Percentiles rank a stretch among this genome's conserved stretches.
Conservation (phyloP, 2,113 vertebrate species). For the Tetraodon nigroviridis region DNA sequence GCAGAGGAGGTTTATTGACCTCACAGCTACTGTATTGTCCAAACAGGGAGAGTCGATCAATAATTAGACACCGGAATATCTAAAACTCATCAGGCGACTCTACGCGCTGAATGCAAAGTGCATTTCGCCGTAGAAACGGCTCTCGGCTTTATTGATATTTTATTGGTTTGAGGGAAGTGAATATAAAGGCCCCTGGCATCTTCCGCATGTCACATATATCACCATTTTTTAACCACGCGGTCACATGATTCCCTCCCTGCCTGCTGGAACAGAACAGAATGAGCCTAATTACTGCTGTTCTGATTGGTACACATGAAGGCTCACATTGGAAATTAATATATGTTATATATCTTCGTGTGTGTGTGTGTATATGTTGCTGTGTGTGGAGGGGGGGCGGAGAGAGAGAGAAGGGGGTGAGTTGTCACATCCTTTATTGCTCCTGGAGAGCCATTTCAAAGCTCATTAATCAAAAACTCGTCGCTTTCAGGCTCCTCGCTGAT, state of each 20-base stretch:
- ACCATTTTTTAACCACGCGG: slow-evolving; percentile 16
- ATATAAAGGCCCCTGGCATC: slow-evolving; percentile 47
- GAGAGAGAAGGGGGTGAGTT: slow-evolving; percentile 55
- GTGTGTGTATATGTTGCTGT: neutral
- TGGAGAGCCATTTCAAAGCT: slow-evolving; percentile 86
- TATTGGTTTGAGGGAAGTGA: slow-evolving; percentile 47
- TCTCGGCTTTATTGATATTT: slow-evolving; percentile 53
- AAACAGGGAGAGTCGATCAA: slow-evolving; percentile 53
- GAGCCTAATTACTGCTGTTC: slow-evolving; percentile 5
- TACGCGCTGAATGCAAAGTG: slow-evolving; percentile 59
- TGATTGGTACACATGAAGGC: slow-evolving; percentile 1
- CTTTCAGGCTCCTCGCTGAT: slow-evolving; percentile 82
- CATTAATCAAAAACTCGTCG: slow-evolving; percentile 88
- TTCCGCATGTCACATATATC: slow-evolving; percentile 36
- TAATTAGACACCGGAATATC: slow-evolving; percentile 62
- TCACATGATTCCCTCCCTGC: slow-evolving; percentile 38
- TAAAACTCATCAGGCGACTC: slow-evolving; percentile 61
- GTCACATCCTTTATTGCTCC: slow-evolving; percentile 80
- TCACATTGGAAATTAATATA: slow-evolving; percentile 20
- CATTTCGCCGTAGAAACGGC: slow-evolving; percentile 53
- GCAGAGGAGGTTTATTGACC: slow-evolving; percentile 52
- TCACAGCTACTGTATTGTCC: slow-evolving; percentile 46
- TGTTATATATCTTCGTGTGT: neutral
- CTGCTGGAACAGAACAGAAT: slow-evolving; percentile 33
- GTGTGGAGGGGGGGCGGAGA: slow-evolving; percentile 7